A percentile compares a stretch with the other conserved stretches of the same genome.
Conservation (phyloP, 2,797 vertebrate species). For the Aeoliscus strigatus region DNA sequence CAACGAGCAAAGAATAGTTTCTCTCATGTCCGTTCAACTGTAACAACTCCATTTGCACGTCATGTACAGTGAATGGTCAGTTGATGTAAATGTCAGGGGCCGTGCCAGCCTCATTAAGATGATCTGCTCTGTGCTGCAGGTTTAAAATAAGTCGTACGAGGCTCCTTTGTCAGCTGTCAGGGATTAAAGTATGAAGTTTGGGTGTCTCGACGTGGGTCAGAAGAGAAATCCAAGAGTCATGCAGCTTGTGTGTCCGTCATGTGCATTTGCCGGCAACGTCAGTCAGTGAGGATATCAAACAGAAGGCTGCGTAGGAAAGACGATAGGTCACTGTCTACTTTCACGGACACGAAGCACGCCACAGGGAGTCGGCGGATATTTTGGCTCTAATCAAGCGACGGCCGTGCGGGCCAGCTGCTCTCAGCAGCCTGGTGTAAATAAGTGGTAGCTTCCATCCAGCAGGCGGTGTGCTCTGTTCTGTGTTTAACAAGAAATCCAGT, state of each 20-base stretch:
- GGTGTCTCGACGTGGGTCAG: conserved; percentile 10
- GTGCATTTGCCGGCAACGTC: conserved; percentile 34
- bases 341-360: conserved; percentile 17
- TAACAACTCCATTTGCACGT: too few relatives aligned
- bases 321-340: conserved; percentile 23
- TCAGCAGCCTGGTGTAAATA: conserved; percentile 19
- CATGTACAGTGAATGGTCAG: too few relatives aligned
- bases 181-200: conserved; percentile 35
- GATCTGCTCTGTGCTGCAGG: not conserved
- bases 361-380: conserved; percentile 27
- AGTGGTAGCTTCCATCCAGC: conserved; percentile 12
- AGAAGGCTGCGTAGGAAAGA: conserved; percentile 28
- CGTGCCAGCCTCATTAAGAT: too few relatives aligned
- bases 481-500: conserved; percentile 29
- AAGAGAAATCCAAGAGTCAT: conserved; percentile 22
- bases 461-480: conserved; percentile 33
- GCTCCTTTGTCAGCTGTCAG: conserved; percentile 33
- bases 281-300: conserved; percentile 31
- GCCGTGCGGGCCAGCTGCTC: conserved; percentile 25
- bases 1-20: too few relatives aligned
- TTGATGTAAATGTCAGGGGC: too few relatives aligned
- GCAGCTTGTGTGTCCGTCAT: conserved; percentile 9
- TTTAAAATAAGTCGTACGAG: conserved; percentile 1
- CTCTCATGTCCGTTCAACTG: too few relatives aligned
- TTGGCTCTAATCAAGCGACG: conserved; percentile 27